phyloP scores from a whole-genome alignment of 2,113 vertebrate species.

The Euleptes europaea region DNA sequence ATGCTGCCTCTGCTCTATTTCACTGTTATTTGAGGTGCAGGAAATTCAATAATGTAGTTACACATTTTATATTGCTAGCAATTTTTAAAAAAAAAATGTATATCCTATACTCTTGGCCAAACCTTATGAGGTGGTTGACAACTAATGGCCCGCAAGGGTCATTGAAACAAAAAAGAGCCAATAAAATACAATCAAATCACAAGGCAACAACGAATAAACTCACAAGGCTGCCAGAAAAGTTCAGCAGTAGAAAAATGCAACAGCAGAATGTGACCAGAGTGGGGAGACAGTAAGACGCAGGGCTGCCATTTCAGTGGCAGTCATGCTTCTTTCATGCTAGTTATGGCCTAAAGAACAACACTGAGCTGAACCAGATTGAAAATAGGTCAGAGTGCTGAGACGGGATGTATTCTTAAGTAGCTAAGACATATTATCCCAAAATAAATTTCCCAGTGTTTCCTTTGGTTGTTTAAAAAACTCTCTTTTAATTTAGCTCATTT shows the following conservation, averaged over 20 bases:
- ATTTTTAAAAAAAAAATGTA: too few relatives aligned
- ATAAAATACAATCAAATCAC: too few relatives aligned
- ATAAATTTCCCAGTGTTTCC: constrained; percentile 62
- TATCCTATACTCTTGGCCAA: too few relatives aligned
- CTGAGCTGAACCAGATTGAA: background rate
- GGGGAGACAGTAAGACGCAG: background rate
- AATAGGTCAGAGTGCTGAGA: background rate
- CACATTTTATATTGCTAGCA: background rate
- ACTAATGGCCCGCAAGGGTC: too few relatives aligned
- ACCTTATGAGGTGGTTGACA: too few relatives aligned
- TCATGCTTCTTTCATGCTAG: background rate
- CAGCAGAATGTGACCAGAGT: too few relatives aligned
- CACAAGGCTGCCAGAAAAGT: too few relatives aligned
- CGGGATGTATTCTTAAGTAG: constrained; percentile 49
- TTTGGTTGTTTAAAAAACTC: constrained; percentile 64
- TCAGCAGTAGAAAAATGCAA: too few relatives aligned
- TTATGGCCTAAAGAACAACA: background rate
- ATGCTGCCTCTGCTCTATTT: background rate
- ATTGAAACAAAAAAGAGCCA: too few relatives aligned
- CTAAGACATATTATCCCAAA: constrained; percentile 41
- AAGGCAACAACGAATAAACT: too few relatives aligned
- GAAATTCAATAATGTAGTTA: background rate
- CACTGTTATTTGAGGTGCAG: background rate
- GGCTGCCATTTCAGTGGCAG: background rate
- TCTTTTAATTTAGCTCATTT: constrained; percentile 70